Evolutionary conservation across 2,113 vertebrate species (phyloP).

Genomic region (Mola mola): DNA sequence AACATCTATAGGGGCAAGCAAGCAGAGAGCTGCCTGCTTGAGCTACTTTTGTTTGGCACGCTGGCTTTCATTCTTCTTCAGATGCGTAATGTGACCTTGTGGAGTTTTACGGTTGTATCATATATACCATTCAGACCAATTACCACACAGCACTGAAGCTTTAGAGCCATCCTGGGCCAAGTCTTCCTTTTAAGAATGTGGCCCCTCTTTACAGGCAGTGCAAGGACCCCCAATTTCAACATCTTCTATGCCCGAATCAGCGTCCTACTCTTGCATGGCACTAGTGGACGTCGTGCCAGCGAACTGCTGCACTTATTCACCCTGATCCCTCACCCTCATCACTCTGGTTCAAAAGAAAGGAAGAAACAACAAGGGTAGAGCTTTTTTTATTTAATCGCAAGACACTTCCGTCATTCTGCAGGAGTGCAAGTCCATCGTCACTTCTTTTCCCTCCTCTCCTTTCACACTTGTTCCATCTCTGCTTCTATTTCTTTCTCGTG

Average conservation of each 20-base stretch:
- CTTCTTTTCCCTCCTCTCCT: slow-evolving; percentile 40
- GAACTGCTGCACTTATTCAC: slow-evolving; percentile 50
- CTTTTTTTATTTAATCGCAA: slow-evolving; percentile 40
- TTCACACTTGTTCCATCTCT: slow-evolving; percentile 48
- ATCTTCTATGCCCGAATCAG: slow-evolving; percentile 58
- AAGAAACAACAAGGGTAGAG: slow-evolving; percentile 27
- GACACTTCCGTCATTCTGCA: slow-evolving; percentile 16
- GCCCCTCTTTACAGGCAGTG: slow-evolving; percentile 27
- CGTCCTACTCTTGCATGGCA: slow-evolving; percentile 65
- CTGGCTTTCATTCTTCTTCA: slow-evolving; percentile 53
- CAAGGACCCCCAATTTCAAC: slow-evolving; percentile 40
- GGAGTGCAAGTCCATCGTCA: slow-evolving; percentile 35
- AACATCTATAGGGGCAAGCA: too few species aligned
- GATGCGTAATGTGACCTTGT: slow-evolving; percentile 53
- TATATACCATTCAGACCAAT: slow-evolving; percentile 58
- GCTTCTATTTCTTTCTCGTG: slow-evolving; percentile 64
- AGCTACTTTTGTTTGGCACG: slow-evolving; percentile 50
- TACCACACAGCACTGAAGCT: slow-evolving; percentile 48
- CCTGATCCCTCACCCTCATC: slow-evolving; percentile 16
- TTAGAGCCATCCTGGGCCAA: slow-evolving; percentile 58
- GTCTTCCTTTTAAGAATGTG: slow-evolving; percentile 12
- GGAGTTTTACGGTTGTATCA: slow-evolving; percentile 61
- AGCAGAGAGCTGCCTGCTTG: too few species aligned
- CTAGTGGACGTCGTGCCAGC: slow-evolving; percentile 50
- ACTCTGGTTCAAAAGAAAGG: slow-evolving; percentile 10